Evolutionary conservation across 2,888 invertebrate genomes (phyloP), one percentile per base, ranked within the genome.

Genomic region (Molanna angustata): DNA sequence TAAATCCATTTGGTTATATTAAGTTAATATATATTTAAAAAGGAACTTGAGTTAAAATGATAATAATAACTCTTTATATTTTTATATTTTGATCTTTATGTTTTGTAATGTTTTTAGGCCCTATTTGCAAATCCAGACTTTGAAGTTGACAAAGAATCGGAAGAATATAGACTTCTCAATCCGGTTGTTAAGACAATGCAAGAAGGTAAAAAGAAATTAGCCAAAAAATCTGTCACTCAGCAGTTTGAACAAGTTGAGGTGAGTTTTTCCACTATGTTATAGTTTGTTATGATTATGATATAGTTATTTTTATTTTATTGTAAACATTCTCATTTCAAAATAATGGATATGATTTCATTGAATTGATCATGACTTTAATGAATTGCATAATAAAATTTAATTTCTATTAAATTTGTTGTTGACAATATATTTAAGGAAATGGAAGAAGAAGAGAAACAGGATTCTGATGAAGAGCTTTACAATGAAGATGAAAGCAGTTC

Each of bases 61-160:
- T n/a, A n/a, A n/a, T n/a, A n/a, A n/a, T n/a, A n/a, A n/a, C n/a
- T n/a, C n/a, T n/a, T n/a, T n/a, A n/a, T n/a, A n/a, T n/a, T n/a
- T n/a, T n/a, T n/a, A n/a, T n/a, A n/a, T n/a, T n/a, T n/a, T n/a
- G n/a, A n/a, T n/a, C n/a, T 37, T 37, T 37, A 16, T 37, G n/a
- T n/a, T n/a, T n/a, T n/a, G n/a, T n/a, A n/a, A n/a, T n/a, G n/a
- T 37, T 48, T 54, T 53, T 61, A 77, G 72, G 85, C 83, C 1
- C 72, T 99, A 67, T 99, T 99, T 70, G 85, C 83, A 62, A 91
- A 98, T 74, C 86, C 93, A 9, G 93, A 95, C 66, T 98, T 91
- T 70, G 86, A 94, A 71, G 88, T 97, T 50, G 90, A 96, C 67
- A 87, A 83, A 63, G 84, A 84, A 65, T 85, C 90, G 43, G 91